phyloP scores from a whole-genome alignment of 2,888 invertebrate species.

The Drosophila algonquin region DNA sequence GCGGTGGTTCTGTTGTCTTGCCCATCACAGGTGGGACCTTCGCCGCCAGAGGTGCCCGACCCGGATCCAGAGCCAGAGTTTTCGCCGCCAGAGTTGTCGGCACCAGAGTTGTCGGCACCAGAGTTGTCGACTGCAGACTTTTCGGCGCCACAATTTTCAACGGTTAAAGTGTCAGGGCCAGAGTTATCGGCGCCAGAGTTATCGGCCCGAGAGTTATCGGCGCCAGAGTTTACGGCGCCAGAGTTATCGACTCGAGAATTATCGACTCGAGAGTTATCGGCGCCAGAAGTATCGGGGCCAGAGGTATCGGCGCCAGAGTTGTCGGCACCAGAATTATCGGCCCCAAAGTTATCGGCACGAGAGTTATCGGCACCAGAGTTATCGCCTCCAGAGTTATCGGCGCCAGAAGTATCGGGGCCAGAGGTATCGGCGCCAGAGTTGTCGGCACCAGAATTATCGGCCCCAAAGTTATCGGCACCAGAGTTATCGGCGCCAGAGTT shows the following conservation, averaged over 20 bases:
- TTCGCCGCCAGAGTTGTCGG: background rate
- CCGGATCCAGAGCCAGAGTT: constrained; percentile 57
- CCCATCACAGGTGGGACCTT: background rate
- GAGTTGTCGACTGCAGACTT: background rate
- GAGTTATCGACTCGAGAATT: background rate
- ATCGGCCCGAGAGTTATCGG: background rate
- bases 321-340: background rate
- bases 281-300: background rate
- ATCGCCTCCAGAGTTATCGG: too few relatives aligned
- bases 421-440: too few relatives aligned
- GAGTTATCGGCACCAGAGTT: background rate
- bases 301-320: background rate
- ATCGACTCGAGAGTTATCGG: background rate
- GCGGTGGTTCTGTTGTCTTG: background rate
- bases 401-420: too few relatives aligned
- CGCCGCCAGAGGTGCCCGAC: constrained; percentile 78
- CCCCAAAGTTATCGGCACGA: background rate
- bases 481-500: too few relatives aligned
- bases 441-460: too few relatives aligned
- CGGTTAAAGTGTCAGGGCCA: too few relatives aligned
- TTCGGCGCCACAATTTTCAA: background rate
- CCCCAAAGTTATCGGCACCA: too few relatives aligned
- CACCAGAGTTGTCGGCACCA: background rate
- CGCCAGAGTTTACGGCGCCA: background rate
- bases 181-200: background rate